Evolutionary conservation across 2,797 vertebrate species (phyloP), one percentile per base, ranked within the genome.

Genomic region (Sebastes cheni): DNA sequence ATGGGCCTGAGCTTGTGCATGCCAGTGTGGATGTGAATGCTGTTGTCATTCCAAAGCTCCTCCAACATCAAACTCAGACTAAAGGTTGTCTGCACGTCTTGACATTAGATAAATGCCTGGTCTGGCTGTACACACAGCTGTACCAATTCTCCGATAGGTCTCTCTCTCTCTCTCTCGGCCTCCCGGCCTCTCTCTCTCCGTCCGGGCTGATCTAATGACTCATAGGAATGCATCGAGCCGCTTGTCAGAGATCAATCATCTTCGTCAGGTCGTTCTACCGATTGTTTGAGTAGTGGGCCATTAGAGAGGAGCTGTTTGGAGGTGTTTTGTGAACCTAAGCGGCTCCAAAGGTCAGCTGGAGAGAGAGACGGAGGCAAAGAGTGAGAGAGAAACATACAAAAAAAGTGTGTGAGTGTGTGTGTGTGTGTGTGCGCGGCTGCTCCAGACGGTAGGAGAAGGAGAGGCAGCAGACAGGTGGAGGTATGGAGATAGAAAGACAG

Each of bases 191-290:
- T 80, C 77, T 84, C 89, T 83, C 88, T 75, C 88, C 84, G 77
- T 94, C 93, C 84, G 72, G 92, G 87, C 93, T 91, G 92, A 94
- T 95, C 94, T 95, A 96, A 96, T 96, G 95, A 96, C 95, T 95
- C 94, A 92, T 89, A 92, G 95, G 92, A 93, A 94, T 92, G 93
- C 94, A 95, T 95, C 90, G 94, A 95, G 94, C 94, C 70, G 93
- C 94, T 94, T 96, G 95, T 96, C 95, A 93, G 95, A 95, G 95
- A 96, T 96, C 96, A 96, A 96, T 96, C 96, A 95, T 95, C 91
- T 95, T 92, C 90, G 94, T 95, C 94, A 92, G 94, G 92, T 93
- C 93, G 90, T 95, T 95, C 92, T 92, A 95, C 91, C 93, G 92
- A 95, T 95, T 96, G 95, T 96, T 95, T 96, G 95, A 96, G 94